Conservation (phyloP, 2,888 invertebrate genomes). For the Nemurella pictetii region DNA sequence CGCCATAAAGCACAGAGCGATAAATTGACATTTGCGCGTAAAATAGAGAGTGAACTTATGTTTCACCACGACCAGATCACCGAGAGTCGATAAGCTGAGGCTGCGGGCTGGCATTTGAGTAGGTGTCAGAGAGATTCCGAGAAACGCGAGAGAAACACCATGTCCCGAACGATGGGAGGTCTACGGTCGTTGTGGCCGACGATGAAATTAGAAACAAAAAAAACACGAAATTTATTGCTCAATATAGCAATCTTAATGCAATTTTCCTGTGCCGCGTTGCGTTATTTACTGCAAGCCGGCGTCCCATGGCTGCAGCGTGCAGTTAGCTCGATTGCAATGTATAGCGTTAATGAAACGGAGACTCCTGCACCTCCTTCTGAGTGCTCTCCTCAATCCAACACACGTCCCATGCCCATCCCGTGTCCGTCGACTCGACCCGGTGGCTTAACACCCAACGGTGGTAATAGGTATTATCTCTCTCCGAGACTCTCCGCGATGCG, state of each 20-base stretch:
- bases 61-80: constrained; percentile 19
- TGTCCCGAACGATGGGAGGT: constrained; percentile 20
- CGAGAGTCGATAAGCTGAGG: constrained; percentile 13
- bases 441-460: neutral
- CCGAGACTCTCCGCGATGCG: neutral
- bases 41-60: constrained; percentile 23
- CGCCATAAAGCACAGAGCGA: neutral
- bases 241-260: constrained; percentile 26
- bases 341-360: neutral
- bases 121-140: constrained; percentile 16
- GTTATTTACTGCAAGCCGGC: constrained; percentile 21
- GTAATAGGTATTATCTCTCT: neutral
- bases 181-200: neutral
- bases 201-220: constrained; percentile 1
- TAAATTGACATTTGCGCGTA: constrained; percentile 24
- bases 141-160: constrained; percentile 1
- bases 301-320: neutral
- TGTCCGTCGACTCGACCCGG: neutral
- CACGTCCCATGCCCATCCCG: neutral
- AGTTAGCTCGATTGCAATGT: neutral
- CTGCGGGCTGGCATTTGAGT: constrained; percentile 16
- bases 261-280: constrained; percentile 23
- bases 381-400: neutral
- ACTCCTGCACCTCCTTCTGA: neutral
- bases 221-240: constrained; percentile 13